These are phyloP conservation scores for Calliphora vomitoria DNA, from an alignment of 2,888 invertebrate genomes.

Conservation along the genomic window DNA sequence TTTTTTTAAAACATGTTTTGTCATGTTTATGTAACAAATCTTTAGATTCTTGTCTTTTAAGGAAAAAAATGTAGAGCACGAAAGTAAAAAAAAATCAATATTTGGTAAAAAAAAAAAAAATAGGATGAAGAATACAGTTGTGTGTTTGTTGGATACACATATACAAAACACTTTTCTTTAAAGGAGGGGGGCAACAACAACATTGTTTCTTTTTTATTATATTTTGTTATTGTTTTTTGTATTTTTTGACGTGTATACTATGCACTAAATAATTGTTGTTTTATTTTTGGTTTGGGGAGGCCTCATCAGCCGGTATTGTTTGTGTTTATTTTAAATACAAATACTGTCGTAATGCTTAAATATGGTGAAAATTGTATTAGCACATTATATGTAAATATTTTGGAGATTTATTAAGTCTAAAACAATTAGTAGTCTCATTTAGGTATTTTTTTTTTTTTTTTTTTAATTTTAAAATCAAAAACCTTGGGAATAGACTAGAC, in stretches of 20 bases:
- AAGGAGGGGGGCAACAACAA: not conserved
- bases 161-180: constrained; percentile 3
- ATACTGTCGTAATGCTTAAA: not conserved
- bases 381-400: not conserved
- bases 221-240: not conserved
- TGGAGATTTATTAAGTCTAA: no score
- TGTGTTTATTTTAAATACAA: not conserved
- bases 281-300: not conserved
- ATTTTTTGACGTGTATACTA: not conserved
- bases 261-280: not conserved
- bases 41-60: constrained; percentile 35
- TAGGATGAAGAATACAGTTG: not conserved
- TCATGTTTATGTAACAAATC: constrained; percentile 69
- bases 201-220: not conserved
- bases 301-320: constrained; percentile 19
- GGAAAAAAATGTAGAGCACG: constrained; percentile 46
- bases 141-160: not conserved
- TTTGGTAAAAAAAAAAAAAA: constrained; percentile 12
- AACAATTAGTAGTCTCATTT: no score
- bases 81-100: constrained; percentile 58
- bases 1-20: not conserved
- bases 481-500: no score
- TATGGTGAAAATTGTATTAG: not conserved
- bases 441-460: no score
- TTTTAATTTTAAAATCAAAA: no score